Evolutionary conservation across 2,888 invertebrate species (phyloP).

Genomic region (Lymantria dispar): DNA sequence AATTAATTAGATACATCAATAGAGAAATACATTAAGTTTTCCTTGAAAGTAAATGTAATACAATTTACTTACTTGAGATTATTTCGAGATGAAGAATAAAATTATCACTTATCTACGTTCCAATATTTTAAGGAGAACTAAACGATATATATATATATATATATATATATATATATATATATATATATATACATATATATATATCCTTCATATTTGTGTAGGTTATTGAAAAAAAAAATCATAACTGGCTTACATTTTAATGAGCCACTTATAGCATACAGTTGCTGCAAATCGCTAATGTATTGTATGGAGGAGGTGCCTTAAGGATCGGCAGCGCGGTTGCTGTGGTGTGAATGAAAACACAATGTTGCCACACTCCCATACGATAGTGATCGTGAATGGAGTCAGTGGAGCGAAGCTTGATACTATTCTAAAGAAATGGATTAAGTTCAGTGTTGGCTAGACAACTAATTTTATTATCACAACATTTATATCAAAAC

Average conservation of each 20-base stretch:
- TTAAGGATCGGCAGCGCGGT: conserved; percentile 12
- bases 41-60: no score
- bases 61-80: no score
- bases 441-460: conserved; percentile 42
- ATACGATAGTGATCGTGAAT: conserved; percentile 59
- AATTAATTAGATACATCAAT: no score
- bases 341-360: conserved; percentile 42
- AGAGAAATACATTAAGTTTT: no score
- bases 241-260: not conserved
- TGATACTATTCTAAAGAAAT: conserved; percentile 51
- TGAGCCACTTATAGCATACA: not conserved
- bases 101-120: no score
- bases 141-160: no score
- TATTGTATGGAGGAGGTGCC: conserved; percentile 4
- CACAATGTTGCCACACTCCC: conserved; percentile 48
- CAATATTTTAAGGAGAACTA: no score
- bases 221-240: no score
- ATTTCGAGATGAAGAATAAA: no score
- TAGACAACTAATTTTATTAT: conserved; percentile 16
- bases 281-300: conserved; percentile 5
- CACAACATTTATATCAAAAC: conserved; percentile 2
- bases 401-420: conserved; percentile 48
- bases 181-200: no score
- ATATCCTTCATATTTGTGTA: no score
- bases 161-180: no score